Conservation (phyloP, 2,797 vertebrate species). For the Chaetophractus vellerosus region DNA sequence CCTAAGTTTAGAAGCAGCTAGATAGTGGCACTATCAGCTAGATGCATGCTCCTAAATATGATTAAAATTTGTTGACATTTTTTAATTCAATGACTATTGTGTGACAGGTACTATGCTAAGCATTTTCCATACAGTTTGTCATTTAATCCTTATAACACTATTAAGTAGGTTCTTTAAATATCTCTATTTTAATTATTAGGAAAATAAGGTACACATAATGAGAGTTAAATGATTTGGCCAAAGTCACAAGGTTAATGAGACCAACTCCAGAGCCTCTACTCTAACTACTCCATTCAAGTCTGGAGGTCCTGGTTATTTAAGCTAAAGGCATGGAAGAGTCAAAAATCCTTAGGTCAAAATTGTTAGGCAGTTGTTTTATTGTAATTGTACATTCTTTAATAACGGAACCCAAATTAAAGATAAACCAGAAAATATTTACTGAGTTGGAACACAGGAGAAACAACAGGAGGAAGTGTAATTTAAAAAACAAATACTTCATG, state of each 20-base stretch:
- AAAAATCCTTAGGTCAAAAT: not conserved
- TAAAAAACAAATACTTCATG: not conserved
- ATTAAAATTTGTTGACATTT: not conserved
- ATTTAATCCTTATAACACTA: not conserved
- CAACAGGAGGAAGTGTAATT: not conserved
- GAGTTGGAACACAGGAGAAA: not conserved
- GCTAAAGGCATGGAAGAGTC: not conserved
- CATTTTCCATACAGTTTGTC: too few relatives aligned
- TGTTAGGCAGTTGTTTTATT: not conserved
- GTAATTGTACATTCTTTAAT: not conserved
- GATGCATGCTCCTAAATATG: rapidly evolving
- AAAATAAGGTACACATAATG: not conserved
- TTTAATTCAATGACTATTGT: not conserved
- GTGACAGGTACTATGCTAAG: not conserved
- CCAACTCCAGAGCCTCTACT: not conserved
- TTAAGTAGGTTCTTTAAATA: not conserved
- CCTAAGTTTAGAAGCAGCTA: not conserved
- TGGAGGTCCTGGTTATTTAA: not conserved
- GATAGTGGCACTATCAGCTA: not conserved
- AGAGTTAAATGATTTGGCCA: not conserved
- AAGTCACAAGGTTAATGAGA: not conserved
- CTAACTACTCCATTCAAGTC: not conserved
- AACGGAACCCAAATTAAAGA: conserved; percentile 1
- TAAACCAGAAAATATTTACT: not conserved
- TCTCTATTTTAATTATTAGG: not conserved